phyloP scores from a whole-genome alignment of 2,888 invertebrate species.

The Bruchidius siliquastri region DNA sequence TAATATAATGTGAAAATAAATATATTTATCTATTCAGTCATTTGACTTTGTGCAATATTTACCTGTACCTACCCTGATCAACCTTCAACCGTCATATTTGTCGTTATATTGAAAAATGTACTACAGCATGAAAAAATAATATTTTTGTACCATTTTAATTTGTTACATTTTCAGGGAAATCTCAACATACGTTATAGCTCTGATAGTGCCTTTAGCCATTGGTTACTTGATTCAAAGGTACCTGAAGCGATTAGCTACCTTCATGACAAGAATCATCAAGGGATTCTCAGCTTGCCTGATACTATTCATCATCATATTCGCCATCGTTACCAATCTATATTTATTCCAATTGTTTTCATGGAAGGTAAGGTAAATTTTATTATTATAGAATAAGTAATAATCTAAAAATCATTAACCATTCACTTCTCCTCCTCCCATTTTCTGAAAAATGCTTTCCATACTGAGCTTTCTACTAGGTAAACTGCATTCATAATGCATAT shows the following conservation, averaged over 20 bases:
- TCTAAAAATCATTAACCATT: background rate
- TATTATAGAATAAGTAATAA: no score
- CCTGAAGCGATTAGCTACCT: constrained; percentile 61
- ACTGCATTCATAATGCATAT: no score
- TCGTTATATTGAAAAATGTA: no score
- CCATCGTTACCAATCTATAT: constrained; percentile 83
- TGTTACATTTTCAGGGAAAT: constrained; percentile 45
- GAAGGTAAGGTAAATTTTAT: constrained; percentile 76
- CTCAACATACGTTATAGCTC: constrained; percentile 65
- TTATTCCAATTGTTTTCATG: constrained; percentile 84
- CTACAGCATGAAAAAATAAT: no score
- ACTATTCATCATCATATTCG: constrained; percentile 79
- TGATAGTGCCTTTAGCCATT: constrained; percentile 73
- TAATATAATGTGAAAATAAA: no score
- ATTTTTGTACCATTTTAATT: no score
- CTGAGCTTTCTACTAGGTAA: no score
- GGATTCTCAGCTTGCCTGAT: constrained; percentile 77
- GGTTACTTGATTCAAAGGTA: constrained; percentile 63
- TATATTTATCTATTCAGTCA: no score
- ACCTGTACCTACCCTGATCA: no score
- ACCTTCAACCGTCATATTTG: no score
- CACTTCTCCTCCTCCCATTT: no score
- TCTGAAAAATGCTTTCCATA: background rate
- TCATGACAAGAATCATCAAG: constrained; percentile 77
- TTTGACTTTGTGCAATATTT: no score